Conservation (phyloP, 2,888 invertebrate genomes). For the Nipponacmea schrenckii region DNA sequence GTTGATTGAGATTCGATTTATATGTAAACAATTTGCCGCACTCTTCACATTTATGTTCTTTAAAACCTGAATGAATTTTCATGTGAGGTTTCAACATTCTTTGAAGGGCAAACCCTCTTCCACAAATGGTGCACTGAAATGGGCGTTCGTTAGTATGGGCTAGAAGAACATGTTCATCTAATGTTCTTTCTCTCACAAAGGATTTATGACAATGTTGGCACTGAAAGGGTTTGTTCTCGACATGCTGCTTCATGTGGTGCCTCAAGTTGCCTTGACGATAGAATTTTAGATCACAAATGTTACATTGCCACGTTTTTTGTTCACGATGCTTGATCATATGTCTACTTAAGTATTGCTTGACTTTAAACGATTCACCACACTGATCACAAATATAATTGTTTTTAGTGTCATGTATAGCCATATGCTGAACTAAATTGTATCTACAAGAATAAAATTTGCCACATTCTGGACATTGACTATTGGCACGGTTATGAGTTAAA, state of each 20-base stretch:
- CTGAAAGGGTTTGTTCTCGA: neutral
- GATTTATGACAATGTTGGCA: neutral
- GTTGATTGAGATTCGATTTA: constrained; percentile 2
- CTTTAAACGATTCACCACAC: constrained; percentile 4
- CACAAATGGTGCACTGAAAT: neutral
- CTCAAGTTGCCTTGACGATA: neutral
- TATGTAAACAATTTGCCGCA: neutral
- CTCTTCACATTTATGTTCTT: neutral
- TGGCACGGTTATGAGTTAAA: neutral
- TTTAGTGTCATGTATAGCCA: neutral
- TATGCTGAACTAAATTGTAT: neutral
- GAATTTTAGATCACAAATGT: neutral
- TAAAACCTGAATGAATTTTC: constrained; percentile 2
- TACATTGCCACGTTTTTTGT: neutral
- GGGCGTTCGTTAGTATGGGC: neutral
- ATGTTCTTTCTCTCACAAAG: neutral
- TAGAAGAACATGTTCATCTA: neutral
- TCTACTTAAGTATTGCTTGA: neutral
- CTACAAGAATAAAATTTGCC: constrained; percentile 5
- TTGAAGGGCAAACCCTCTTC: neutral
- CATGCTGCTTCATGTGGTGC: neutral
- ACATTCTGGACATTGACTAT: neutral
- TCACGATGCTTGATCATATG: constrained; percentile 7
- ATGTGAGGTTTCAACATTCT: constrained; percentile 1
- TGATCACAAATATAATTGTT: neutral